A percentile compares a stretch with the other conserved stretches of the same genome.
Evolutionary conservation across 1,140 invertebrate genomes (phyloP).

Genomic region (Argopecten irradians): DNA sequence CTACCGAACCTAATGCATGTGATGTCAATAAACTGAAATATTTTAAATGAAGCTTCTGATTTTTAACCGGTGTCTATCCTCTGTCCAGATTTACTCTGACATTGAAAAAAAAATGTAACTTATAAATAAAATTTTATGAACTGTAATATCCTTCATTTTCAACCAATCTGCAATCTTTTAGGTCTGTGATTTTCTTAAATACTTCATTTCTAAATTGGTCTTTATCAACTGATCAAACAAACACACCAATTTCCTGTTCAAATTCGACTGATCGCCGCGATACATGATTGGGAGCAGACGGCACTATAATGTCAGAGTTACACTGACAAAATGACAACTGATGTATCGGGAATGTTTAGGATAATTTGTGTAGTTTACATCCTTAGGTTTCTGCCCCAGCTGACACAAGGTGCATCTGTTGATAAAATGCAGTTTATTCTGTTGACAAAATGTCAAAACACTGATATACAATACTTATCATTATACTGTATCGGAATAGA

Average conservation of each 20-base stretch:
- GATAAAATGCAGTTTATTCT: neutral
- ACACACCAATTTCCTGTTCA: neutral
- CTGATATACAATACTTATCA: neutral
- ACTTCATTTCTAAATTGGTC: neutral
- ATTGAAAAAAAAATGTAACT: too few relatives aligned
- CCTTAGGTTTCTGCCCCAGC: neutral
- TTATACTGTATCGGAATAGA: neutral
- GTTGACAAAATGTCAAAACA: neutral
- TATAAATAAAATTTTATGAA: too few relatives aligned
- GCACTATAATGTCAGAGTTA: neutral
- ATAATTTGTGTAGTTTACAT: neutral
- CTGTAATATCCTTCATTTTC: neutral
- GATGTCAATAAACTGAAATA: too few relatives aligned
- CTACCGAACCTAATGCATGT: too few relatives aligned
- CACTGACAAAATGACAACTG: neutral
- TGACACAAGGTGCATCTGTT: neutral
- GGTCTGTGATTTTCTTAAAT: neutral
- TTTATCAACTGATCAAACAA: neutral
- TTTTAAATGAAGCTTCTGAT: too few relatives aligned
- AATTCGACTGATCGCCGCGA: neutral
- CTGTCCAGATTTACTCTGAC: too few relatives aligned
- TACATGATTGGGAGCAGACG: neutral
- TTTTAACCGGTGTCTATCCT: too few relatives aligned
- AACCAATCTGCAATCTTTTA: neutral
- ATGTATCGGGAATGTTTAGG: neutral